phyloP scores from a whole-genome alignment of 2,888 invertebrate genomes.

The Gastrophysa polygoni region DNA sequence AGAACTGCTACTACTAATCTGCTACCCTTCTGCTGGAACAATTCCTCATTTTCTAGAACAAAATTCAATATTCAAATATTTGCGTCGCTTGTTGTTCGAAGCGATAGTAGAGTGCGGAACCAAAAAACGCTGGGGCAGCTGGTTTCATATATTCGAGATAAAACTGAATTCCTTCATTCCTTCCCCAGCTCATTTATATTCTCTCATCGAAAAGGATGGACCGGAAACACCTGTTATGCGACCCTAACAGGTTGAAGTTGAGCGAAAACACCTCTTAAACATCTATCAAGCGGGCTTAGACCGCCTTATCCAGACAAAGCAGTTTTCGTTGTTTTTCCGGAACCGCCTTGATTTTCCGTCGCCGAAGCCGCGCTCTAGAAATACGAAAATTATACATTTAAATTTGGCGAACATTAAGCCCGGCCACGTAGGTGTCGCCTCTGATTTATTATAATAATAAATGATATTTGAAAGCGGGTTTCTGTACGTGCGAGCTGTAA shows the following conservation, averaged over 20 bases:
- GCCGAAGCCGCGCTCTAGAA: not conserved
- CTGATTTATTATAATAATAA: constrained; percentile 29
- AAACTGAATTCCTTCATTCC: not conserved
- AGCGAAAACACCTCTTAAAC: not conserved
- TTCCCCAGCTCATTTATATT: not conserved
- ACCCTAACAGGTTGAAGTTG: not conserved
- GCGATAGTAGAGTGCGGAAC: no score
- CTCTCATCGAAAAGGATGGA: not conserved
- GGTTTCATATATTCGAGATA: no score
- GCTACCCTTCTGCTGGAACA: no score
- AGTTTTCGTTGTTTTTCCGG: not conserved
- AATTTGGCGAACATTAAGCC: constrained; percentile 30
- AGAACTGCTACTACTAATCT: no score
- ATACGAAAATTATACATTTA: constrained; percentile 16
- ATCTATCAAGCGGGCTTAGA: not conserved
- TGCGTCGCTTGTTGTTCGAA: no score
- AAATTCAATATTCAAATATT: no score
- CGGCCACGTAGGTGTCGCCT: constrained; percentile 30
- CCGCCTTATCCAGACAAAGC: not conserved
- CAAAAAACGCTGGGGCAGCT: no score
- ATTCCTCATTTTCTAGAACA: no score
- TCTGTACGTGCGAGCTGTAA: constrained; percentile 2
- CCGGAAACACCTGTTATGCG: not conserved
- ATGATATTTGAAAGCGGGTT: constrained; percentile 17
- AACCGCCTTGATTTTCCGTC: not conserved